Base-by-base conservation (phyloP, 2,797 vertebrate species). In the Sphaeramia orbicularis region DNA sequence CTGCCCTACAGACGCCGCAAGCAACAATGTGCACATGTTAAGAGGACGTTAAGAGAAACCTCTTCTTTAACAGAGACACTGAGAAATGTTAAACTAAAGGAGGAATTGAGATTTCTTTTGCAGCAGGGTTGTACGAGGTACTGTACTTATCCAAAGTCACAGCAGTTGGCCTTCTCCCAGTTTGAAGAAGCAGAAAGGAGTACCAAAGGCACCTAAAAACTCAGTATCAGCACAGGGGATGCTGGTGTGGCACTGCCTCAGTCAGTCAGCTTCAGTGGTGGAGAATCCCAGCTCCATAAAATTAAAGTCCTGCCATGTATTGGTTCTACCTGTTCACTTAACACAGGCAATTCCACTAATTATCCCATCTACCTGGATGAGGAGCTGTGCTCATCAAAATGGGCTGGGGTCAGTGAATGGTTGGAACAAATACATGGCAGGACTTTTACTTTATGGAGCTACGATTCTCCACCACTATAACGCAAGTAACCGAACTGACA, bases 1-100 rank as follows among this genome's bases (percentile, higher is more conserved):
- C 85, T 91, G 88, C 91, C 92, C 92, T 93, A 90, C 72, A 77
- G 85, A 86, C 19, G 85, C 71, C 88, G 75, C 81, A 91, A 89
- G 84, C 82, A 70, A 92, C 83, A 92, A 84, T 43, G 80, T 66
- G 80, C 72, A 91, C 57, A 80, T 10, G 47, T 85, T 91, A 85
- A 64, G 30, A 32, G 30, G 30, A 32, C 30, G 30, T 7, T 32
- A 32, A 32, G 30, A 32, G 30, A 32, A 37, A 24, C 2, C 48
- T 50, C 36, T 42, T 10, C 14, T 27, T 58, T 61, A 30, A 73
- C 16, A 10, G 24, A 54, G n/a, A 74, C 21, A 43, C 27, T 13
- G 13, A 14, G 7, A 48, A 24, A 21, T 14, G 8, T 16, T 30
- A 0, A 24, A 18, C 21, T 36, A 2, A n/a, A 16, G 21, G 21